phyloP scores from a whole-genome alignment of 2,113 vertebrate species.

The Hiodon alosoides region DNA sequence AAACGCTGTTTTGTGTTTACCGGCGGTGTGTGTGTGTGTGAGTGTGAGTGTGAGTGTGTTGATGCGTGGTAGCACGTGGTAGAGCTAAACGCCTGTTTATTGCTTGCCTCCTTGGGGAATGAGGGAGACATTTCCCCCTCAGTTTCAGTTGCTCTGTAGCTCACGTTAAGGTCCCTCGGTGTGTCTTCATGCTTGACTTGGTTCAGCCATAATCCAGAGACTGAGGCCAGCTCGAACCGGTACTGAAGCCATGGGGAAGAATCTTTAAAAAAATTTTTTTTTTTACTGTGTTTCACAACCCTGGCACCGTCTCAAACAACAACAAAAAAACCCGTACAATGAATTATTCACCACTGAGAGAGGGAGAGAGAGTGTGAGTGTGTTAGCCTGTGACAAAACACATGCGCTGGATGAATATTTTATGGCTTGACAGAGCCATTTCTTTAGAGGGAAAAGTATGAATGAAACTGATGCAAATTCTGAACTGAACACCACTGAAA shows the following conservation, averaged over 20 bases:
- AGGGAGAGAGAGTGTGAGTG: slow-evolving; percentile 39
- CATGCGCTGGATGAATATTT: slow-evolving; percentile 55
- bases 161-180: slow-evolving; percentile 33
- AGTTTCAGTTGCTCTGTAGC: slow-evolving; percentile 28
- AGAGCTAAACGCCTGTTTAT: slow-evolving; percentile 45
- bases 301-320: slow-evolving; percentile 44
- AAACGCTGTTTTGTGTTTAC: slow-evolving; percentile 24
- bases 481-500: slow-evolving; percentile 25
- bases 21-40: neutral
- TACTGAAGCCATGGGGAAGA: slow-evolving; percentile 4
- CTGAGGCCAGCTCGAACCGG: slow-evolving; percentile 11
- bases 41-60: slow-evolving; percentile 14
- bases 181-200: slow-evolving; percentile 33
- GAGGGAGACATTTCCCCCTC: slow-evolving; percentile 7
- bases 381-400: slow-evolving; percentile 48
- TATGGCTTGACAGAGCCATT: slow-evolving; percentile 38
- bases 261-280: no score
- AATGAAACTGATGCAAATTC: slow-evolving; percentile 26
- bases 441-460: slow-evolving; percentile 28
- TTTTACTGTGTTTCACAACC: slow-evolving; percentile 23
- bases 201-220: slow-evolving; percentile 21
- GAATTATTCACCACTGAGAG: slow-evolving; percentile 54
- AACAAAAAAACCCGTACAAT: slow-evolving; percentile 38
- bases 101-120: slow-evolving; percentile 31
- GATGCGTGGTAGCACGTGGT: slow-evolving; percentile 29